phyloP scores from a whole-genome alignment of 2,113 vertebrate species.

The Sula dactylatra region DNA sequence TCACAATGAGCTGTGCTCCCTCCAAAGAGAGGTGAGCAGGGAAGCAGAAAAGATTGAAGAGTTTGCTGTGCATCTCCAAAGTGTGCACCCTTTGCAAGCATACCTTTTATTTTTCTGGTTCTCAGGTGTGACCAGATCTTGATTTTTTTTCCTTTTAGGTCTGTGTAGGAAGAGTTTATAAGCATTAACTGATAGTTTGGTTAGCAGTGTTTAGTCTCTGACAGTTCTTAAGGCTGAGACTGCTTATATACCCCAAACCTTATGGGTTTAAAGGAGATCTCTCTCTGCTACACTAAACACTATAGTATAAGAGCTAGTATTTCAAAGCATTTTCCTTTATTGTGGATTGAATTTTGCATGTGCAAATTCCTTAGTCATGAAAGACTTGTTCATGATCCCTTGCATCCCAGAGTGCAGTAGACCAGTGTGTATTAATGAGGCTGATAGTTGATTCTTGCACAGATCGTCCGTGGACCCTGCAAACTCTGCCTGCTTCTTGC shows the following conservation, averaged over 20 bases:
- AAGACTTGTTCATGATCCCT: not conserved
- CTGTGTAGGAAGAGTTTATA: not conserved
- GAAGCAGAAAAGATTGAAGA: not conserved
- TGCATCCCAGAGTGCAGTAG: not conserved
- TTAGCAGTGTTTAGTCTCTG: not conserved
- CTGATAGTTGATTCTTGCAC: not conserved
- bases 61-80: not conserved
- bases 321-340: not conserved
- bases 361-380: not conserved
- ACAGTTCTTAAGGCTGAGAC: not conserved
- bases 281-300: not conserved
- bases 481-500: not conserved
- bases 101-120: fast-evolving
- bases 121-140: not conserved
- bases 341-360: not conserved
- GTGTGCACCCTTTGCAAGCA: no score
- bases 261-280: not conserved
- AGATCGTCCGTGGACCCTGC: not conserved
- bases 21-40: not conserved
- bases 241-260: not conserved
- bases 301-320: not conserved
- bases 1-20: not conserved
- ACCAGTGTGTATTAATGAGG: not conserved
- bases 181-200: not conserved
- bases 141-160: not conserved